A percentile compares a stretch with the other conserved stretches of the same genome.
Evolutionary conservation across 2,797 vertebrate species (phyloP).

Genomic region (Xiphorhynchus erythropygius): DNA sequence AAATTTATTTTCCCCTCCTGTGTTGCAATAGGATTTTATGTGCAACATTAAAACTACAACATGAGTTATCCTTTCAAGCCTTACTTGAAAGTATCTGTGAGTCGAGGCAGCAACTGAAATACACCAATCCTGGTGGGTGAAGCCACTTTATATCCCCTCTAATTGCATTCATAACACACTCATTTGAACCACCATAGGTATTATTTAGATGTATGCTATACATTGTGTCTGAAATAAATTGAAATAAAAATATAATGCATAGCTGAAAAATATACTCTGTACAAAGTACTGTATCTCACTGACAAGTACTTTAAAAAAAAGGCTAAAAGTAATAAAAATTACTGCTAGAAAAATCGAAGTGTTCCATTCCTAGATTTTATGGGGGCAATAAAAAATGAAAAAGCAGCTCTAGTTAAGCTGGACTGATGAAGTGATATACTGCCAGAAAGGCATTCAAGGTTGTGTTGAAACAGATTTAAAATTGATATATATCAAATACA

Average conservation of each 20-base stretch:
- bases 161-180: constrained; percentile 51
- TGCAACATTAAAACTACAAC: constrained; percentile 30
- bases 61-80: constrained; percentile 48
- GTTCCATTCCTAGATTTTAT: constrained; percentile 72
- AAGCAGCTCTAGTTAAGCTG: constrained; percentile 72
- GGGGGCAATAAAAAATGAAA: constrained; percentile 68
- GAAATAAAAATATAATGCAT: constrained; percentile 74
- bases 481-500: constrained; percentile 64
- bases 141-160: constrained; percentile 49
- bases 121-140: constrained; percentile 5
- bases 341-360: constrained; percentile 74
- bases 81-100: background rate
- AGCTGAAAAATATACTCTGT: constrained; percentile 66
- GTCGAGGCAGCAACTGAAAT: constrained; percentile 33
- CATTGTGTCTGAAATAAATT: constrained; percentile 71
- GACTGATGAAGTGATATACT: constrained; percentile 70
- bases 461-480: constrained; percentile 71
- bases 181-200: constrained; percentile 26
- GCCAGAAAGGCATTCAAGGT: constrained; percentile 64
- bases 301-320: constrained; percentile 65
- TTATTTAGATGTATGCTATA: constrained; percentile 69
- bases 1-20: constrained; percentile 42
- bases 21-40: constrained; percentile 47
- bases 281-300: constrained; percentile 52
- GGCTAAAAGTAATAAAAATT: constrained; percentile 75